Evolutionary conservation across 2,797 vertebrate species (phyloP), one percentile per base, ranked within the genome.

Genomic region (Mormyrus proboscirostris): DNA sequence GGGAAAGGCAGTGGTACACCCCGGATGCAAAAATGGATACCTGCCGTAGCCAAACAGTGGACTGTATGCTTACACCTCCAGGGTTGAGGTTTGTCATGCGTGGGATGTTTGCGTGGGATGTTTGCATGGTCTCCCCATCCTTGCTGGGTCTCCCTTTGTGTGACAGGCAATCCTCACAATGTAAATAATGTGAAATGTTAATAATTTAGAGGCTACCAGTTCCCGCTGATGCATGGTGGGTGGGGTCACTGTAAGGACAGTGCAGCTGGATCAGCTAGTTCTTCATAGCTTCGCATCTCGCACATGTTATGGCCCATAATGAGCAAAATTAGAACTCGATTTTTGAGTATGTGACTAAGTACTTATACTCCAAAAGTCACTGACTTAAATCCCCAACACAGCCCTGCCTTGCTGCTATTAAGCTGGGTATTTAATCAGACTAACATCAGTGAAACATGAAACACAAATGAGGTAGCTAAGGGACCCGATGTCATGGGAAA

Each of bases 261-360:
- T 65, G 62, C 93, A 99, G 96, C 76, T 99, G 98, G 91, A 98
- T 96, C 92, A 99, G 94, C 93, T 98, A 98, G 8, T 96, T 98
- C 96, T 99, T 99, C 98, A 99, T 99, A 12, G 62, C 98, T 98
- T 94, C 97, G 97, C 98, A 99, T 99, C 96, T 99, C 53, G 1
- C 53, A 55, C 53, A 55, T 19, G 98, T 73, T 25, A 69, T 10
- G 62, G 2, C 16, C 38, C n/a, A 79, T 41, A 79, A 79, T 79
- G 38, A 14, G 19, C 14, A 38, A 16, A 41, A 79, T 79, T 38
- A 79, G 73, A 79, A 8, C 16, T 44, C 38, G 8, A 3, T 79
- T 44, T 76, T n/a, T 79, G 73, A 79, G 33, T 8, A 38, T 33
- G 76, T 49, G 41, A 29, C 7, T 84, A 84, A 51, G 22, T 53